Percentiles rank a stretch among this genome's conserved stretches.
phyloP scores from a whole-genome alignment of 2,888 invertebrate species.

The Quadriops clusia region DNA sequence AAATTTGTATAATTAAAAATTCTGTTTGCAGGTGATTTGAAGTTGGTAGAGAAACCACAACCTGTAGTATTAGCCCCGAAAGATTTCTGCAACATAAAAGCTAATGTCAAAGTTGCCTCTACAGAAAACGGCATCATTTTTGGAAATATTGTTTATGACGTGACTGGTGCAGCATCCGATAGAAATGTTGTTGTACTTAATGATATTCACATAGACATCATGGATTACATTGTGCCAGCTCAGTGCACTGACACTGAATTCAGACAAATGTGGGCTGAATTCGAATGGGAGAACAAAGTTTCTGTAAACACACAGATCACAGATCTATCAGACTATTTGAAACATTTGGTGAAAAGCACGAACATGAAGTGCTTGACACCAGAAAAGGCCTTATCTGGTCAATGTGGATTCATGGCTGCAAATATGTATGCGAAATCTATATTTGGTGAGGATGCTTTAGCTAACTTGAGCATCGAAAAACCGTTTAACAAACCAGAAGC shows the following conservation, averaged over 20 bases:
- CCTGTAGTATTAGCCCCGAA: slow-evolving; percentile 91
- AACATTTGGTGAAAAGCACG: slow-evolving; percentile 84
- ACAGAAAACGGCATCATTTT: slow-evolving; percentile 99
- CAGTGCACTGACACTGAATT: slow-evolving; percentile 92
- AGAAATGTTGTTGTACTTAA: slow-evolving; percentile 96
- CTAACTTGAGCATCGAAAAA: slow-evolving; percentile 97
- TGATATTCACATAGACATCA: slow-evolving; percentile 98
- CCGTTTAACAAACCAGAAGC: slow-evolving; percentile 76
- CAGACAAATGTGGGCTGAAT: slow-evolving; percentile 99
- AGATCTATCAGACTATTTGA: slow-evolving; percentile 85
- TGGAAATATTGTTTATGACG: slow-evolving; percentile 97
- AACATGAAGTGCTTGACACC: slow-evolving; percentile 99
- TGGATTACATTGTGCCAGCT: slow-evolving; percentile 98
- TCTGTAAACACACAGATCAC: slow-evolving; percentile 67
- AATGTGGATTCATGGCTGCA: slow-evolving; percentile 99
- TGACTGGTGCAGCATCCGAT: slow-evolving; percentile 83
- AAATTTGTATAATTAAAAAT: too few relatives aligned
- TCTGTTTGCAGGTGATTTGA: too few relatives aligned
- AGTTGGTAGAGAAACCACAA: slow-evolving; percentile 94
- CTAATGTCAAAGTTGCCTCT: slow-evolving; percentile 97
- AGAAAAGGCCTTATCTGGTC: slow-evolving; percentile 90
- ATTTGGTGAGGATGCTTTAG: slow-evolving; percentile 96
- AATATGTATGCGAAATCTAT: slow-evolving; percentile 98
- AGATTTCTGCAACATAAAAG: slow-evolving; percentile 97
- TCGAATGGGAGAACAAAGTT: slow-evolving; percentile 99